Conservation (phyloP, 2,797 vertebrate genomes). For the Momotus momota region DNA sequence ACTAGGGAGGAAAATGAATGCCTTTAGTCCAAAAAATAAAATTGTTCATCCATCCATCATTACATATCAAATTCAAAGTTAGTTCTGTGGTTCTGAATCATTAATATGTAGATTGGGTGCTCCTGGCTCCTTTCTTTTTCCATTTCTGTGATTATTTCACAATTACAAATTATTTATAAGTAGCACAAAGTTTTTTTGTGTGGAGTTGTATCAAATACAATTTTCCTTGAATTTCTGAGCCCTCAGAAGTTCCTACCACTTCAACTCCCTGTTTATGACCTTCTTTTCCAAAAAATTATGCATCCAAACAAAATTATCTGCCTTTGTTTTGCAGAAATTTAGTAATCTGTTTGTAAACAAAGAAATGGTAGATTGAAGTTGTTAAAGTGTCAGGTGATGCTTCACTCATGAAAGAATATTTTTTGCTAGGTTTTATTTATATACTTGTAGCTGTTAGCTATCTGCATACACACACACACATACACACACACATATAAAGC, state of each 20-base stretch:
- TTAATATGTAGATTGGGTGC: neutral
- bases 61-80: neutral
- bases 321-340: neutral
- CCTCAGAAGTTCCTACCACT: neutral
- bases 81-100: neutral
- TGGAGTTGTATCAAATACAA: neutral
- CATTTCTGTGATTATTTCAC: neutral
- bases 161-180: neutral
- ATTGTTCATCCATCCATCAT: neutral
- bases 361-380: neutral
- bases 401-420: neutral
- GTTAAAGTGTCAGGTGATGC: neutral
- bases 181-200: neutral
- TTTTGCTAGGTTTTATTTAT: neutral
- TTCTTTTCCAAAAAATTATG: neutral
- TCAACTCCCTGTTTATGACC: neutral
- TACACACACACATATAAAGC: neutral
- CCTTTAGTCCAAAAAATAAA: neutral
- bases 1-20: rapidly evolving
- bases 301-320: neutral
- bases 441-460: neutral
- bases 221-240: neutral
- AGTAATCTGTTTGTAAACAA: neutral
- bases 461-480: too few relatives aligned
- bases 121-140: neutral